These are phyloP conservation scores for Cryptus armator DNA, from an alignment of 2,888 invertebrate species.

Conservation along the genomic window DNA sequence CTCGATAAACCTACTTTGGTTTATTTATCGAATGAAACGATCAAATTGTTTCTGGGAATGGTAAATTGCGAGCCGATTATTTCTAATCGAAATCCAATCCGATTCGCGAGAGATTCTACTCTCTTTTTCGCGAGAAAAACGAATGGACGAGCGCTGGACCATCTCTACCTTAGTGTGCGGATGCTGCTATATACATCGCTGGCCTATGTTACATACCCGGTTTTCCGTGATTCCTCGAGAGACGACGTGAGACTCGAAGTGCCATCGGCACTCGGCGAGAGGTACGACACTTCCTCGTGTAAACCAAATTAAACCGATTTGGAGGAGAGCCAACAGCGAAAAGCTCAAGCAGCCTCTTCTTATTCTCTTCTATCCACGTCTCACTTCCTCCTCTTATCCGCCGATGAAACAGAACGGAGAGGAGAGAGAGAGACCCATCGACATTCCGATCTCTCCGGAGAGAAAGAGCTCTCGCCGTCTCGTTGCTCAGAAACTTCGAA, in stretches of 20 bases:
- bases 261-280: constrained; percentile 60
- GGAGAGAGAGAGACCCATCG: constrained; percentile 55
- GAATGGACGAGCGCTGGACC: not conserved
- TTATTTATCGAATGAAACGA: not conserved
- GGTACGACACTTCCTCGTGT: constrained; percentile 71
- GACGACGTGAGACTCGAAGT: constrained; percentile 50
- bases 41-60: not conserved
- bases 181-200: constrained; percentile 3
- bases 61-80: constrained; percentile 3
- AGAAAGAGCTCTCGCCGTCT: constrained; percentile 55
- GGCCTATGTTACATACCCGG: not conserved
- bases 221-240: constrained; percentile 55
- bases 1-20: not conserved
- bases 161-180: not conserved
- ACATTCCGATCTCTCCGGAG: constrained; percentile 53
- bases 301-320: constrained; percentile 80
- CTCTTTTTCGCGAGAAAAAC: constrained; percentile 8
- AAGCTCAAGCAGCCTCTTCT: constrained; percentile 63
- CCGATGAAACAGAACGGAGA: constrained; percentile 16
- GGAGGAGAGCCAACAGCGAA: constrained; percentile 76
- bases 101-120: not conserved
- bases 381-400: constrained; percentile 72
- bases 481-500: constrained; percentile 23
- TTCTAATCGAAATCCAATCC: not conserved
- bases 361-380: constrained; percentile 59